Evolutionary conservation across 2,888 invertebrate species (phyloP), one percentile per base, ranked within the genome.

Genomic region (Pyrocoelia pectoralis): DNA sequence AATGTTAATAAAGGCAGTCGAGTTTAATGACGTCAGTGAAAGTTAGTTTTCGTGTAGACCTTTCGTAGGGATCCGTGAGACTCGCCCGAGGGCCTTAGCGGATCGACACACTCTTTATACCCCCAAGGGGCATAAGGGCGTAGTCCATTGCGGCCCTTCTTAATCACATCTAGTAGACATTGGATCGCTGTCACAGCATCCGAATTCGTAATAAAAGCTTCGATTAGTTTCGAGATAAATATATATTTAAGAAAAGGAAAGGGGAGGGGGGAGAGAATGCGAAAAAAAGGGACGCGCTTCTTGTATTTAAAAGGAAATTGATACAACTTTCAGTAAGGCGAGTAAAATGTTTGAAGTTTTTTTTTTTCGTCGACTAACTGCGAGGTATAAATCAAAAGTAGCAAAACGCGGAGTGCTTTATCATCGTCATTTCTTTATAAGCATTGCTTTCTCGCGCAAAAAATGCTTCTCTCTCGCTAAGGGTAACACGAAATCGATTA

Each of bases 361-460:
- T 63, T n/a, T 41, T 46, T 46, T 46, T 46, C 38, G 13, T 48
- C 51, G 52, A 49, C 59, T 53, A 52, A 58, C 63, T 63, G 54
- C 58, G 56, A 38, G 59, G 64, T 60, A 64, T 64, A 64, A 64
- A 64, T 64, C 64, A 64, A 64, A 64, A 60, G 64, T 64, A 64
- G 56, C 59, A 59, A 60, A 59, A 60, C 64, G 64, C 59, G 59
- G 55, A 28, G 57, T 55, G 58, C 64, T 64, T 64, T 64, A 64
- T 64, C 64, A 64, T 64, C 64, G 64, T 64, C 64, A 64, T 64
- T 64, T 64, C 64, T 64, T 64, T 64, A 64, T 64, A 64, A 64
- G 64, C 59, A 56, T 56, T 59, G 58, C 59, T 58, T 53, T 63
- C 59, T 58, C 55, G 55, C 59, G 64, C 55, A 64, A 64, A 46